phyloP scores from a whole-genome alignment of 2,797 vertebrate species.

The Oreortyx pictus region DNA sequence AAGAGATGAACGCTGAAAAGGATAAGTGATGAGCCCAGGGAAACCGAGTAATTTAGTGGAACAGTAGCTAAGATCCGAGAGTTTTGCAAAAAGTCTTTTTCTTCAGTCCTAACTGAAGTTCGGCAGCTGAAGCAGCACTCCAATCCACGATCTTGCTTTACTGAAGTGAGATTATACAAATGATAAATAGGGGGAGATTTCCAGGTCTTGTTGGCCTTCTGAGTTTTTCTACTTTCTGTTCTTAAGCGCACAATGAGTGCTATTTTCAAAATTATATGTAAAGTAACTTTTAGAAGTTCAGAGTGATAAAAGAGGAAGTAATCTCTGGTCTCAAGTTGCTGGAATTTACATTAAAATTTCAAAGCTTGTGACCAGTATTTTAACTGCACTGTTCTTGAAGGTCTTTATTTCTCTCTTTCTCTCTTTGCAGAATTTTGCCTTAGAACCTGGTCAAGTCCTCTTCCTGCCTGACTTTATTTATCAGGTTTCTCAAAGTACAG shows the following conservation, averaged over 20 bases:
- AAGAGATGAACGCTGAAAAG: neutral
- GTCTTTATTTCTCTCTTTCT: neutral
- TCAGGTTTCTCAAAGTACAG: neutral
- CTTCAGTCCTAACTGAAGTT: neutral
- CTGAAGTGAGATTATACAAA: neutral
- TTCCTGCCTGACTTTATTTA: neutral
- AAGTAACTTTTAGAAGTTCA: neutral
- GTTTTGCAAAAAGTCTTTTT: neutral
- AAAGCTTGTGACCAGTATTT: neutral
- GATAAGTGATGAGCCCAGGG: conserved; percentile 9
- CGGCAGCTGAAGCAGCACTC: neutral
- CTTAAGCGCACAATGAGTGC: neutral
- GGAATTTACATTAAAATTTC: neutral
- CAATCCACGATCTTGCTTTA: neutral
- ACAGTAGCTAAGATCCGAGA: neutral
- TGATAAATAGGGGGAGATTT: neutral
- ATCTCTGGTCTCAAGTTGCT: neutral
- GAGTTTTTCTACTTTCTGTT: neutral
- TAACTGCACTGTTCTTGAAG: neutral
- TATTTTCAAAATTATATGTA: conserved; percentile 2
- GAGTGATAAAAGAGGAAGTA: neutral
- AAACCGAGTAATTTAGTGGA: conserved; percentile 23
- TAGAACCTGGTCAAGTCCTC: neutral
- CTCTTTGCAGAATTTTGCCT: neutral
- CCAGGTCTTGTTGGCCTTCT: neutral